These are phyloP conservation scores for Trypoxylus dichotomus DNA, from an alignment of 1,140 invertebrate species.

Conservation along the genomic window DNA sequence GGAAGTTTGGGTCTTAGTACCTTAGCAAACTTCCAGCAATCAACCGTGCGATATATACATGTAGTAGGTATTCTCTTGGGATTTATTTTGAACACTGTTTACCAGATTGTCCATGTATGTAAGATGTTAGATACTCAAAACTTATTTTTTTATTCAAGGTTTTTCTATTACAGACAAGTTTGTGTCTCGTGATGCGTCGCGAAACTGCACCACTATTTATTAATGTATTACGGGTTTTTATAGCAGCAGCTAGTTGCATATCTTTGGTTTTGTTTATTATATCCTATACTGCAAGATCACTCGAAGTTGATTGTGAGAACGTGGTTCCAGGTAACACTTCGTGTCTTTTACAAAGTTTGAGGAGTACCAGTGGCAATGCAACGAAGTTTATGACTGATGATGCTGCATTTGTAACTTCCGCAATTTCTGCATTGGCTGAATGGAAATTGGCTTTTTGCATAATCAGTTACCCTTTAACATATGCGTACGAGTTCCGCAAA, in stretches of 20 bases:
- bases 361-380: background rate
- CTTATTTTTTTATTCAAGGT: no score
- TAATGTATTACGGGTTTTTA: background rate
- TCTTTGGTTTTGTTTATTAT: background rate
- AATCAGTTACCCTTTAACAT: background rate
- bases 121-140: background rate
- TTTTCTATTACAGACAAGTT: background rate
- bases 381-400: background rate
- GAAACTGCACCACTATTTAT: background rate
- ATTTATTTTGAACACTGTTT: background rate
- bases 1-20: background rate
- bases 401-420: background rate
- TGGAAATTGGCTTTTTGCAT: background rate
- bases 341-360: background rate
- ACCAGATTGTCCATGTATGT: background rate
- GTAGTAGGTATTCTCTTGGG: background rate
- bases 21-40: background rate
- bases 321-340: background rate
- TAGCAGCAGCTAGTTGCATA: background rate
- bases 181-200: background rate
- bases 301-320: background rate
- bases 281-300: background rate
- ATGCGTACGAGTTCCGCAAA: background rate
- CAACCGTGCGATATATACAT: background rate
- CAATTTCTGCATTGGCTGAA: background rate